Base-by-base conservation (phyloP, 2,797 vertebrate genomes). In the Gila robusta region DNA sequence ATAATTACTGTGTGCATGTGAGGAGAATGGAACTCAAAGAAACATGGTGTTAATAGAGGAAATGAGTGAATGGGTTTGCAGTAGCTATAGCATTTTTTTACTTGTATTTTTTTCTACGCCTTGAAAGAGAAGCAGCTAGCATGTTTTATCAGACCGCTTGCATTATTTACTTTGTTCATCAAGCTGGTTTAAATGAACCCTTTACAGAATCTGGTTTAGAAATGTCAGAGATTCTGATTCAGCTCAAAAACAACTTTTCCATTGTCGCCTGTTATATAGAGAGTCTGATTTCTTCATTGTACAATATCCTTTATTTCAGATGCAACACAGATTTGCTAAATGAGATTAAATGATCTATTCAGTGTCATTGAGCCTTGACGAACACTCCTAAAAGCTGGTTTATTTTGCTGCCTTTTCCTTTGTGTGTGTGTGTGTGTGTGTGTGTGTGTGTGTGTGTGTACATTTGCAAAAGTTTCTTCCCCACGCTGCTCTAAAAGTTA, bases 1-100 rank as follows among this genome's bases (percentile, higher is more conserved):
- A 92, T 93, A 96, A 96, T 96, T 97, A 96, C 96, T 96, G 96
- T 96, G 95, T 95, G 95, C 92, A 93, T 91, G 86, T 92, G 26
- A 71, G 66, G 79, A 59, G 47, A 90, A 91, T 92, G 91, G 86
- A 89, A 88, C 88, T 91, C 91, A 91, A 91, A 85, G 88, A 92
- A 93, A 94, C 89, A 90, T 92, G 91, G 92, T 91, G 90, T 93
- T 91, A 93, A 91, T 90, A 90, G 90, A 88, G 83, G 91, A 92
- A 83, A 91, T 87, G 90, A 89, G 93, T 93, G 92, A 92, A 88
- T 90, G 92, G 95, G 93, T 93, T 95, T 95, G 93, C 91, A 89
- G 92, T 88, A 90, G 91, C 88, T 92, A 59, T 23, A 84, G 87
- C 88, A 35, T 77, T 66, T 64, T 67, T 62, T 69, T 70, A 82